A percentile compares a stretch with the other conserved stretches of the same genome.
These are phyloP conservation scores for Thalassarche chlororhynchos DNA, from an alignment of 2,113 vertebrate genomes.

Conservation along the genomic window DNA sequence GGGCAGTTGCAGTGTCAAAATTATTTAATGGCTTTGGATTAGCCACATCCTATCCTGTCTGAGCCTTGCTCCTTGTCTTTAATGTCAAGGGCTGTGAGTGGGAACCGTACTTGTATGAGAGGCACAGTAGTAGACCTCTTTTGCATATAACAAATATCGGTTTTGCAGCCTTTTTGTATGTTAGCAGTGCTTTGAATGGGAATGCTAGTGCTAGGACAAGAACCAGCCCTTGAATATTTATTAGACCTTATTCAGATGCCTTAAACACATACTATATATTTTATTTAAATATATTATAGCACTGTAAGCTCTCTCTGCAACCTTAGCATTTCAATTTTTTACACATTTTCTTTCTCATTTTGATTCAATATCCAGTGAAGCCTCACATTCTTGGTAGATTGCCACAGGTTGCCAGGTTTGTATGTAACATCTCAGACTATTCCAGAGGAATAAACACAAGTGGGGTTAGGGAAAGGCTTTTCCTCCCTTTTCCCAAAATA, in stretches of 20 bases:
- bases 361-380: background rate
- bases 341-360: background rate
- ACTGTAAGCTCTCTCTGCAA: background rate
- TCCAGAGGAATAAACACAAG: background rate
- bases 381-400: background rate
- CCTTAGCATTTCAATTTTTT: background rate
- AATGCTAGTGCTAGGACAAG: background rate
- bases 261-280: background rate
- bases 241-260: background rate
- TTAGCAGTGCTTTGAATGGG: background rate
- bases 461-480: background rate
- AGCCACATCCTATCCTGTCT: background rate
- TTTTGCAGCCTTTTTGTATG: background rate
- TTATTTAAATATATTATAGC: background rate
- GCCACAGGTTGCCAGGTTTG: background rate
- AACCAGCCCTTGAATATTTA: background rate
- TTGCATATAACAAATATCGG: background rate
- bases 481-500: background rate
- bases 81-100: background rate
- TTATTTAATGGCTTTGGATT: background rate
- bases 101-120: background rate
- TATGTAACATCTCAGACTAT: background rate
- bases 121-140: background rate
- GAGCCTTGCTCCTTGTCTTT: background rate
- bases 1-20: background rate